Evolutionary conservation across 2,113 vertebrate genomes (phyloP).

Genomic region (Bettongia penicillata): DNA sequence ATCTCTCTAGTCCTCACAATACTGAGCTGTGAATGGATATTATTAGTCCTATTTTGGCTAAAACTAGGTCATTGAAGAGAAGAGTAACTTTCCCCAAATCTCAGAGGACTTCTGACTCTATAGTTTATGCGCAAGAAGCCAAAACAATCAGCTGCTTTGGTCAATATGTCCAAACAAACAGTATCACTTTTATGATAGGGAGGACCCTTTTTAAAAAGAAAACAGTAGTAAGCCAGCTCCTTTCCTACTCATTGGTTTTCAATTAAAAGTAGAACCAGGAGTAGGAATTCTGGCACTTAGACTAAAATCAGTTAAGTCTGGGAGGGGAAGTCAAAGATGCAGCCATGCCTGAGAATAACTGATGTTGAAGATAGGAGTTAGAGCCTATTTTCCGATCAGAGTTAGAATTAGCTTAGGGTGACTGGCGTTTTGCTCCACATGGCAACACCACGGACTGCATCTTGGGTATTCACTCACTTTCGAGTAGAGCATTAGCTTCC

Average conservation of each 20-base stretch:
- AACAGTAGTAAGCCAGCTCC: not conserved
- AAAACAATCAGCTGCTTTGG: not conserved
- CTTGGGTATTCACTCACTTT: no score
- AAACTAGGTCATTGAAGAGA: constrained; percentile 49
- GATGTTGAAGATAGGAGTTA: not conserved
- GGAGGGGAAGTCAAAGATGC: not conserved
- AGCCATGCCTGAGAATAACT: not conserved
- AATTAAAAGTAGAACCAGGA: not conserved
- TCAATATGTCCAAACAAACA: not conserved
- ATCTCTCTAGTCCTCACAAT: not conserved
- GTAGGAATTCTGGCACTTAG: not conserved
- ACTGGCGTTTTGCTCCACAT: no score
- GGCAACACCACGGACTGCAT: no score
- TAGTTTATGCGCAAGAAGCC: not conserved
- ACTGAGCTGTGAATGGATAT: constrained; percentile 16
- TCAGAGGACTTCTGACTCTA: not conserved
- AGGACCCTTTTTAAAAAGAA: not conserved
- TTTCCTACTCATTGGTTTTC: not conserved
- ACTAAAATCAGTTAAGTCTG: not conserved
- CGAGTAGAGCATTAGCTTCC: no score
- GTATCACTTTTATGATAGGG: not conserved
- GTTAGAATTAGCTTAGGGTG: no score
- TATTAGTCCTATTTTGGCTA: constrained; percentile 22
- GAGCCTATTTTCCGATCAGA: not conserved
- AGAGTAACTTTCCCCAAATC: not conserved